Conservation (phyloP, 2,113 vertebrate species). For the Oxyura jamaicensis region DNA sequence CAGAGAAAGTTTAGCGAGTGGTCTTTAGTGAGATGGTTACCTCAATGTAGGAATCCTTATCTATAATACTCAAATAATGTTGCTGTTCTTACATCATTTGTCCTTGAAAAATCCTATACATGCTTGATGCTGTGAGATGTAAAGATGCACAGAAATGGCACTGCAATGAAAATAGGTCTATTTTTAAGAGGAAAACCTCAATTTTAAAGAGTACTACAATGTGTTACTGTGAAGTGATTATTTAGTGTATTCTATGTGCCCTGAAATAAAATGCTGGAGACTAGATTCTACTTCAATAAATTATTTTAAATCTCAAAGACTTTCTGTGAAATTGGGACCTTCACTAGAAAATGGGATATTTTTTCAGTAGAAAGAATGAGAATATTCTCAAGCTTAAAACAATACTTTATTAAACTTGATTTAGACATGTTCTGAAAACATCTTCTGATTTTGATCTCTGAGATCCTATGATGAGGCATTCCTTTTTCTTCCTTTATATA, state of each 20-base stretch:
- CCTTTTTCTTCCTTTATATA: no score
- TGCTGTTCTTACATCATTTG: not conserved
- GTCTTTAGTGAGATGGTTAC: not conserved
- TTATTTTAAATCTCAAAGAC: not conserved
- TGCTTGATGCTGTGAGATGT: not conserved
- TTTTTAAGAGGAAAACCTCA: not conserved
- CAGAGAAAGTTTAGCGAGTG: not conserved
- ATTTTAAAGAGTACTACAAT: conserved; percentile 20
- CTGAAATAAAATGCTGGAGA: not conserved
- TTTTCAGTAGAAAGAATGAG: not conserved
- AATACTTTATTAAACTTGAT: not conserved
- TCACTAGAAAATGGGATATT: not conserved
- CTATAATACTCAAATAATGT: not conserved
- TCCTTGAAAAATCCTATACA: not conserved
- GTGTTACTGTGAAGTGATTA: not conserved
- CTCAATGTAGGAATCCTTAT: not conserved
- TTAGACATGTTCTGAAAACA: not conserved
- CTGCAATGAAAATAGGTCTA: not conserved
- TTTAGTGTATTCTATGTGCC: not conserved
- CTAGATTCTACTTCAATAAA: not conserved
- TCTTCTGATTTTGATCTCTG: not conserved
- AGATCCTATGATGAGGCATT: not conserved
- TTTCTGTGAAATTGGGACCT: not conserved
- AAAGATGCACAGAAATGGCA: not conserved
- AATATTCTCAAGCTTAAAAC: not conserved